Evolutionary conservation across 1,140 invertebrate species (phyloP).

Genomic region (Calycopis cecrops): DNA sequence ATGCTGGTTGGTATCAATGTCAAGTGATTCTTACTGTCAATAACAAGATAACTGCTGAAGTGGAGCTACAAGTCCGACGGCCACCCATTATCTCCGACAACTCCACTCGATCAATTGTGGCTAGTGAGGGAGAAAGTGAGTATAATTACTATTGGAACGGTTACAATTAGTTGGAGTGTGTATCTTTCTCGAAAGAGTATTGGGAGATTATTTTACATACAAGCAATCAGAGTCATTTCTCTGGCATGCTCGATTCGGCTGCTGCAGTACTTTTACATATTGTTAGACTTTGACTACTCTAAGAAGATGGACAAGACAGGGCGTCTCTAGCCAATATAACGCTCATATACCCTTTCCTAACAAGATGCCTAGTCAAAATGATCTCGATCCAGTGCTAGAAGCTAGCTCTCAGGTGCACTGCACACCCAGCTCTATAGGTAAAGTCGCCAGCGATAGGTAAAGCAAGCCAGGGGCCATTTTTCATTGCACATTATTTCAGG

Average conservation of each 20-base stretch:
- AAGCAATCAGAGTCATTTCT: too few species aligned
- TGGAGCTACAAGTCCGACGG: conserved; percentile 87
- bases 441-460: too few species aligned
- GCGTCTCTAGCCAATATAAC: too few species aligned
- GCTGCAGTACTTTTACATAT: too few species aligned
- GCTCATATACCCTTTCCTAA: neutral
- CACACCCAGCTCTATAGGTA: too few species aligned
- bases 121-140: conserved; percentile 84
- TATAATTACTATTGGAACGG: conserved; percentile 19
- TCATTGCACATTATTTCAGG: conserved; percentile 61
- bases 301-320: too few species aligned
- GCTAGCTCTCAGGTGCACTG: too few species aligned
- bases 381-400: neutral
- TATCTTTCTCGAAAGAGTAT: too few species aligned
- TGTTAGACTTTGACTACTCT: too few species aligned
- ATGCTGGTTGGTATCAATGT: conserved; percentile 91
- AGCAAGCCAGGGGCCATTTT: too few species aligned
- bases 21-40: conserved; percentile 87
- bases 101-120: conserved; percentile 90
- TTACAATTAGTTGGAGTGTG: neutral
- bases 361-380: neutral
- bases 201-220: too few species aligned
- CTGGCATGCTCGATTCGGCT: too few species aligned
- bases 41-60: conserved; percentile 88
- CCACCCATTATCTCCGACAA: conserved; percentile 95